Evolutionary conservation across 2,888 invertebrate genomes (phyloP), one percentile per base, ranked within the genome.

Genomic region (Watsonalla binaria): DNA sequence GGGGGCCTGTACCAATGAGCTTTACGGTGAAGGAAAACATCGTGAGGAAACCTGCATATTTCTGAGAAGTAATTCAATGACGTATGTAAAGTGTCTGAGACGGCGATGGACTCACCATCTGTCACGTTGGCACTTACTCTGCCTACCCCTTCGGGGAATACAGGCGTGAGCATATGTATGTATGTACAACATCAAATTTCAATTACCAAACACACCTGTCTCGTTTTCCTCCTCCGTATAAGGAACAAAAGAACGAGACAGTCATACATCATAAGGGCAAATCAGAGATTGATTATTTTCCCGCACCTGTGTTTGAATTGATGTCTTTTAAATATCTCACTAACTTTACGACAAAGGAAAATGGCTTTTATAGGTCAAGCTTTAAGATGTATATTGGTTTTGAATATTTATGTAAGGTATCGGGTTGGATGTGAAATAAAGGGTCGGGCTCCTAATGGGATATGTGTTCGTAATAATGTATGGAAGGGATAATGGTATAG

Each of bases 261-360:
- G 53, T 24, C 37, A 58, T 57, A 65, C 35, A 64, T 67, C 62
- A 60, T 57, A 62, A 66, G 56, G 55, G 58, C 57, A 70, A 70
- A 76, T 76, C 71, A 68, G 60, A 76, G 75, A 78, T 78, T 78
- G 77, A 79, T 80, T 72, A 71, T 67, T 66, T 60, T 53, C 54
- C 58, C 58, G 54, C 74, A 76, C 72, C 75, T 76, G 74, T 54
- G 8, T 52, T 54, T 33, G 62, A 65, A 74, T 69, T 75, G 68
- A 76, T 74, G 72, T 69, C 66, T 70, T 75, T 69, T 69, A 70
- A 74, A 76, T 74, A 71, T 53, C 55, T 46, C 50, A 15, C 42
- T 46, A 52, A n/a, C 13, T 42, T 35, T 14, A 5, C 37, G 14
- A 33, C 51, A 47, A 37, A 24, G 47, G 45, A 51, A 49, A 47